A percentile compares a stretch with the other conserved stretches of the same genome.
phyloP scores from a whole-genome alignment of 2,888 invertebrate genomes.

The Morpho helenor region DNA sequence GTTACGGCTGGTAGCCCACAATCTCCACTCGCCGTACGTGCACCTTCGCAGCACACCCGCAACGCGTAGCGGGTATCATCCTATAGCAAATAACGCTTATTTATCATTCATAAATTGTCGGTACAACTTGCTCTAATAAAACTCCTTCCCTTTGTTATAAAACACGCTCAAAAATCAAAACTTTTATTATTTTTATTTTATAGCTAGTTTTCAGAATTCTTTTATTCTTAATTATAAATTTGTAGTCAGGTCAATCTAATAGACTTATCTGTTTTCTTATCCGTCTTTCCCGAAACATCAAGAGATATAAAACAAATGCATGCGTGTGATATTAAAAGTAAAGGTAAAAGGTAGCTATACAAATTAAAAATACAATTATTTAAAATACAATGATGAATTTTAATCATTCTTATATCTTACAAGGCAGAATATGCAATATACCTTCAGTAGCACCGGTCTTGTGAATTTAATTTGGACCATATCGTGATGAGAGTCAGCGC shows the following conservation, averaged over 20 bases:
- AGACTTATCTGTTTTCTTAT: too few relatives aligned
- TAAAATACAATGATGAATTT: neutral
- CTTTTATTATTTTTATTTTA: too few relatives aligned
- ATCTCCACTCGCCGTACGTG: conserved; percentile 96
- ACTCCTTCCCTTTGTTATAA: too few relatives aligned
- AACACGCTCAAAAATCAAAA: too few relatives aligned
- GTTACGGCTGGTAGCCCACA: conserved; percentile 92
- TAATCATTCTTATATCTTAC: neutral
- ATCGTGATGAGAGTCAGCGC: conserved; percentile 92
- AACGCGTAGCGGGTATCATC: conserved; percentile 94
- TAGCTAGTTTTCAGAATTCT: too few relatives aligned
- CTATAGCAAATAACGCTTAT: conserved; percentile 50
- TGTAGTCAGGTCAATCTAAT: too few relatives aligned
- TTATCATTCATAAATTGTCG: neutral
- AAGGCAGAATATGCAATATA: conserved; percentile 37
- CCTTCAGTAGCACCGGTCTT: conserved; percentile 90
- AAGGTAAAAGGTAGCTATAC: too few relatives aligned
- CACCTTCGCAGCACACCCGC: conserved; percentile 92
- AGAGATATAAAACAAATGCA: too few relatives aligned
- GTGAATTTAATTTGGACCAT: conserved; percentile 95
- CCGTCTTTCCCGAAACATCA: too few relatives aligned
- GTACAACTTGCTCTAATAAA: too few relatives aligned
- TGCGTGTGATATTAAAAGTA: too few relatives aligned
- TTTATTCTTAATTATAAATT: too few relatives aligned
- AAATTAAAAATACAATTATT: neutral